Base-by-base conservation (phyloP, 2,113 vertebrate species). In the Burhinus oedicnemus region DNA sequence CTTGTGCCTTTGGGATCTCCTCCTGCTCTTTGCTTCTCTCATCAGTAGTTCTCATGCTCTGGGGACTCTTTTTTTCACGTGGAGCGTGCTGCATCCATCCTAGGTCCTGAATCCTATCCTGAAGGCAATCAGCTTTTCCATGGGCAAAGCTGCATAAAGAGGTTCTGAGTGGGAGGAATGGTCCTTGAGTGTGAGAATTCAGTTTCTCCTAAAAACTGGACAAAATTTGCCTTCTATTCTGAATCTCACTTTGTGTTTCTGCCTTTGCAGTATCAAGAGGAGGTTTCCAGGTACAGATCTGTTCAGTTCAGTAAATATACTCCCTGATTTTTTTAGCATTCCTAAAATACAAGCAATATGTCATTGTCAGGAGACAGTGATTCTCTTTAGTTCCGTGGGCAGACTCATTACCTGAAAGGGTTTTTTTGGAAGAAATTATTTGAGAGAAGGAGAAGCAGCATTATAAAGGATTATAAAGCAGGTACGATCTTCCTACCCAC, bases 341-440 rank as follows among this genome's bases (percentile, higher is more conserved):
- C 91, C 69, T 83, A 89, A 96, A 93, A 95, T 96, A 96, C n/a
- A 89, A 69, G 89, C 89, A 78, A 45, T 89, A 84, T 29, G 27
- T 95, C 87, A 89, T 86, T 96, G 96, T 95, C 94, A 94, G 83
- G 87, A 96, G 94, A 84, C 87, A 90, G 77, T 0, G 14, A 90
- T 89, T 96, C 80, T 95, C 83, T 83, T 89, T 47, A 49, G 91
- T 93, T 92, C 77, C 77, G 60, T 95, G 89, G 87, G 87, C 60
- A 89, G 80, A 72, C 34, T 89, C 80, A 83, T 91, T 96, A 95
- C 89, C 84, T 95, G 89, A 83, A 89, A 87, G 1, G 5, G 2
- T 3, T 71, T 90, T 89, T 90, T 92, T 52, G n/a, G 52, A 62
- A 74, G 77, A 83, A 87, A 74, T 83, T 94, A 83, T 91, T 77